phyloP scores from a whole-genome alignment of 2,888 invertebrate species.

The Meta bourneti region DNA sequence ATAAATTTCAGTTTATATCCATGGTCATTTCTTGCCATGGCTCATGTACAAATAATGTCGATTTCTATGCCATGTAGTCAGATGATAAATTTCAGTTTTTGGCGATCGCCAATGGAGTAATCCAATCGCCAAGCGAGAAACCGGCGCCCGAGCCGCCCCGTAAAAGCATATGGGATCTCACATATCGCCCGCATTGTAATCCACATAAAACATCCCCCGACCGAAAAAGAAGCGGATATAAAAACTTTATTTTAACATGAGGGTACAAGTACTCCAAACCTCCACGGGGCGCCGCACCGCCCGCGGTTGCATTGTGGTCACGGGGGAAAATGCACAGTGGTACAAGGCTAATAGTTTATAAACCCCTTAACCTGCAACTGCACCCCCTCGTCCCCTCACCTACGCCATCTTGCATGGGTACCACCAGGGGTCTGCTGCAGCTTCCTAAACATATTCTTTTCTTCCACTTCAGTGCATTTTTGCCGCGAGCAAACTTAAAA shows the following conservation, averaged over 20 bases:
- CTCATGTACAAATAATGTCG: too few relatives aligned
- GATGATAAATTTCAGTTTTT: too few relatives aligned
- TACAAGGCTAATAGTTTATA: constrained; percentile 72
- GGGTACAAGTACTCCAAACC: constrained; percentile 68
- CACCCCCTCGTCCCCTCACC: background rate
- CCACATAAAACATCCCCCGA: constrained; percentile 60
- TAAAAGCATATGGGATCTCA: constrained; percentile 63
- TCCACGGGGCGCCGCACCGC: constrained; percentile 41
- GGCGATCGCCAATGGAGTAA: constrained; percentile 1
- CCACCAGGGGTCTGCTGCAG: background rate
- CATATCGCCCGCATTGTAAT: constrained; percentile 70
- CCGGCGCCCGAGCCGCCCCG: background rate
- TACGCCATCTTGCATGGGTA: background rate
- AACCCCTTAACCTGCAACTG: constrained; percentile 53
- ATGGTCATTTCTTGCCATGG: too few relatives aligned
- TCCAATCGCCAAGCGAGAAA: constrained; percentile 21
- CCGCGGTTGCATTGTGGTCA: constrained; percentile 49
- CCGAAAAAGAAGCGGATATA: constrained; percentile 46
- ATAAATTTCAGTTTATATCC: too few relatives aligned
- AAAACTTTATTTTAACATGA: constrained; percentile 71
- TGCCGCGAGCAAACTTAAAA: too few relatives aligned
- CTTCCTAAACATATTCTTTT: background rate
- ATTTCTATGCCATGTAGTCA: too few relatives aligned
- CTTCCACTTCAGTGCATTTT: too few relatives aligned
- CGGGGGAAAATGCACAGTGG: background rate